phyloP scores from a whole-genome alignment of 1,140 invertebrate genomes.

The Halyomorpha halys region DNA sequence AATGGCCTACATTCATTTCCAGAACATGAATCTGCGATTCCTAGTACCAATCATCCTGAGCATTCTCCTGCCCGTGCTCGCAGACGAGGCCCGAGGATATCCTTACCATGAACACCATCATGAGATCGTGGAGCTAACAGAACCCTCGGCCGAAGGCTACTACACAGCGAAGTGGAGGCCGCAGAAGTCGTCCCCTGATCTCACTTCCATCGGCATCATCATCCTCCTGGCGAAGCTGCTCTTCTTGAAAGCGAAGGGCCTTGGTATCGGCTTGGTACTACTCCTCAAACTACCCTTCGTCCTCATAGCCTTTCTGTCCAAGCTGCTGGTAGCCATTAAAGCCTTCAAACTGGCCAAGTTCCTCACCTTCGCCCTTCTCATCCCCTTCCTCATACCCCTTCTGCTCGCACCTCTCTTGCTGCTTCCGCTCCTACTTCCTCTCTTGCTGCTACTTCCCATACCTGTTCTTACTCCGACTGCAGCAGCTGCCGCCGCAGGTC shows the following conservation, averaged over 20 bases:
- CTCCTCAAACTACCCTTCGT: slow-evolving; percentile 23
- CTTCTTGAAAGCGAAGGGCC: slow-evolving; percentile 9
- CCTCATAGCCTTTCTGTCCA: slow-evolving; percentile 12
- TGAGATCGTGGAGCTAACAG: neutral
- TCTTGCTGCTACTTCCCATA: slow-evolving; percentile 19
- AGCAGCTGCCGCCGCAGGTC: neutral
- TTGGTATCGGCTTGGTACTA: slow-evolving; percentile 12
- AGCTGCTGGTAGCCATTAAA: slow-evolving; percentile 20
- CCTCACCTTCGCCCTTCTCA: slow-evolving; percentile 4
- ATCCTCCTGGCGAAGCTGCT: slow-evolving; percentile 13
- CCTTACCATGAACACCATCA: slow-evolving; percentile 6
- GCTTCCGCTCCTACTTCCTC: slow-evolving; percentile 20
- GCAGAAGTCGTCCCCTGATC: slow-evolving; percentile 2
- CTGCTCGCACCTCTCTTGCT: slow-evolving; percentile 20
- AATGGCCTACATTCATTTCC: neutral
- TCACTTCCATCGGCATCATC: slow-evolving; percentile 20
- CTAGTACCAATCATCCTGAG: neutral
- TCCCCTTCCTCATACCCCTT: slow-evolving; percentile 17
- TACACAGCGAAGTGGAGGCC: slow-evolving; percentile 1
- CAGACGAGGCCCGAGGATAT: slow-evolving; percentile 2
- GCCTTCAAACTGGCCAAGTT: slow-evolving; percentile 20
- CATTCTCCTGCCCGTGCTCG: neutral
- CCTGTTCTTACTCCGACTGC: slow-evolving; percentile 8
- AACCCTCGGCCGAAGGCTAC: slow-evolving; percentile 1
- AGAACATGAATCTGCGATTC: neutral